Evolutionary conservation across 2,113 vertebrate species (phyloP), one percentile per base, ranked within the genome.

Genomic region (Phocoena phocoena): DNA sequence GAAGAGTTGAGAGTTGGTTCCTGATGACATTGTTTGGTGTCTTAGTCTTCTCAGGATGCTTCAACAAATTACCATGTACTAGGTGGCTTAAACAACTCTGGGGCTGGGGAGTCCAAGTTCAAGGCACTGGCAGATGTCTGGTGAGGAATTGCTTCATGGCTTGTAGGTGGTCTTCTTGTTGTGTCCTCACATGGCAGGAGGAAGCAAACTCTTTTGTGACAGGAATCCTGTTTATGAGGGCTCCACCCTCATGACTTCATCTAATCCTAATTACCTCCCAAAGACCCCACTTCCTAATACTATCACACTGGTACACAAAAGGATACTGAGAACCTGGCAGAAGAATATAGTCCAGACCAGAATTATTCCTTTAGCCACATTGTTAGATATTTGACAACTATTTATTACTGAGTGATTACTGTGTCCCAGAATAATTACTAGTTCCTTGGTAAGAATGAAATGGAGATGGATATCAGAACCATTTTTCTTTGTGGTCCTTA

Each of bases 401-500:
- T 62, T 91, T 76, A 73, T 88, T 76, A 71, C 14, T 36, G 68
- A 81, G 4, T 65, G 26, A 85, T 28, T 81, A 12, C 21, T 65
- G 11, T 71, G 31, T 25, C 10, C 18, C 4, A 70, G 26, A 76
- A 70, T 92, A 15, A 85, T 25, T 88, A 41, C 11, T 47, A 65
- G 26, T 92, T 88, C 85, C 23, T 90, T 96, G 17, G 28, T 86
- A 47, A 71, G 82, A 96, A 65, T 83, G 36, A 65, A 95, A 95
- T 90, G 47, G 25, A 93, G 41, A n/a, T 77, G 31, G 26, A 31
- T 88, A 84, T 36, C 26, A 74, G 44, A 91, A 91, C 2, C 14
- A 17, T 85, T 94, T 25, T 28, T 96, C 36, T 63, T 28, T 85
- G 31, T 87, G 84, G 8, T 36, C n/a, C 41, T 94, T 90, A 67